A percentile compares a stretch with the other conserved stretches of the same genome.
phyloP scores from a whole-genome alignment of 1,140 invertebrate genomes.

The Hyles vespertilio region DNA sequence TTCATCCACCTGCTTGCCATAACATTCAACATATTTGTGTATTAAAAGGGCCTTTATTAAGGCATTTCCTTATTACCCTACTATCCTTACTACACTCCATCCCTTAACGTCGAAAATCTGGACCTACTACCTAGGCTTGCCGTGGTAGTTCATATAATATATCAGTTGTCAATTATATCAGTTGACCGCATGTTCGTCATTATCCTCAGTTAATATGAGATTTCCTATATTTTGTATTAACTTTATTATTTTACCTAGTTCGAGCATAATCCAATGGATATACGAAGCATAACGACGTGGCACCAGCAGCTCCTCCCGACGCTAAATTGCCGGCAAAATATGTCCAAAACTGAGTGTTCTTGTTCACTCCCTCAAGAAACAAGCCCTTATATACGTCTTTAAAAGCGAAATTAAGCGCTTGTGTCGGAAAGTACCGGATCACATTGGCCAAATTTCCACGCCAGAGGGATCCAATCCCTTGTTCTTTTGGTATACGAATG shows the following conservation, averaged over 20 bases:
- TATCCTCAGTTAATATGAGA: no score
- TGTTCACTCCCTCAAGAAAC: constrained; percentile 90
- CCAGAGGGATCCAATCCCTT: constrained; percentile 92
- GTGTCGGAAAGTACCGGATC: constrained; percentile 95
- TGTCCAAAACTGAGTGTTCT: constrained; percentile 90
- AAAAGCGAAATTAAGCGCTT: constrained; percentile 97
- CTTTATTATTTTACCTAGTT: constrained; percentile 81
- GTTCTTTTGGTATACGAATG: constrained; percentile 90
- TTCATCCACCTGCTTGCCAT: no score
- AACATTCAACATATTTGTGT: no score
- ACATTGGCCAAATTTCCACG: constrained; percentile 96
- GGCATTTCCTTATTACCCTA: no score
- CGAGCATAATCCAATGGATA: constrained; percentile 97
- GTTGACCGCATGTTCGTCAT: no score
- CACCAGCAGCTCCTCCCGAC: constrained; percentile 95
- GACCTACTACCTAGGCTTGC: no score
- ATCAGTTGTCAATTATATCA: no score
- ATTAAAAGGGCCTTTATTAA: no score
- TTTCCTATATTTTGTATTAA: no score
- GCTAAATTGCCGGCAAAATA: constrained; percentile 92
- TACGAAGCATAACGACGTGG: constrained; percentile 95
- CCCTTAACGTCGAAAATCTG: no score
- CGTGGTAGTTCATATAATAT: no score
- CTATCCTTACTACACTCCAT: no score
- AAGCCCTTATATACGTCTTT: constrained; percentile 93